phyloP scores from a whole-genome alignment of 2,113 vertebrate species.

The Podarcis raffonei region DNA sequence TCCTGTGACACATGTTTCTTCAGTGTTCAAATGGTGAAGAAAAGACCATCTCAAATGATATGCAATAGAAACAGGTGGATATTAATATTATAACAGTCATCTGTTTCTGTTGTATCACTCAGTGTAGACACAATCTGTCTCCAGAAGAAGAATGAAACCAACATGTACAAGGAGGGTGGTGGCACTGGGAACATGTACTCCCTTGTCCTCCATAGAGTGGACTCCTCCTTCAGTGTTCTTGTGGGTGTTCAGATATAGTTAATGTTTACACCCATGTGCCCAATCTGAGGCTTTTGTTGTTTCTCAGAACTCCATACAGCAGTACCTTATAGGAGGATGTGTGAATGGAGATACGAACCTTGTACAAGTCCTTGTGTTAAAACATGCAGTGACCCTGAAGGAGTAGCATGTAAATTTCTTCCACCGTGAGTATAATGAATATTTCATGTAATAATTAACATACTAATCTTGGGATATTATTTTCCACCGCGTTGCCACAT shows the following conservation, averaged over 20 bases:
- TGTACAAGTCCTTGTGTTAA: slow-evolving; percentile 92
- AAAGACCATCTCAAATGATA: neutral
- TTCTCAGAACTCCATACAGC: slow-evolving; percentile 86
- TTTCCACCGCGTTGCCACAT: neutral
- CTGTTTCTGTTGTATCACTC: neutral
- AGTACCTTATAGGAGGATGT: slow-evolving; percentile 94
- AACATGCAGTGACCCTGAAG: slow-evolving; percentile 90
- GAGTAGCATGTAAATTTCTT: slow-evolving; percentile 88
- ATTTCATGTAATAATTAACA: neutral
- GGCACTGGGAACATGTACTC: neutral
- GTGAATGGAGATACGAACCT: slow-evolving; percentile 93
- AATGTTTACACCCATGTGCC: neutral
- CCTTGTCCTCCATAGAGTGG: neutral
- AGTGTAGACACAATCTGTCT: neutral
- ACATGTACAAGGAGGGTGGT: neutral
- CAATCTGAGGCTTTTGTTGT: slow-evolving; percentile 11
- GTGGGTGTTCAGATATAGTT: neutral
- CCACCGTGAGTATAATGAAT: slow-evolving; percentile 85
- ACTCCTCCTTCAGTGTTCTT: neutral
- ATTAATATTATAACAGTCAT: neutral
- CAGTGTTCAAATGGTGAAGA: neutral
- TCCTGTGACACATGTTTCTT: neutral
- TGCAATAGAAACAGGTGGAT: neutral
- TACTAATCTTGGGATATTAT: neutral
- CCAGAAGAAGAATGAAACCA: neutral